Evolutionary conservation across 2,113 vertebrate genomes (phyloP).

Genomic region (Passer domesticus): DNA sequence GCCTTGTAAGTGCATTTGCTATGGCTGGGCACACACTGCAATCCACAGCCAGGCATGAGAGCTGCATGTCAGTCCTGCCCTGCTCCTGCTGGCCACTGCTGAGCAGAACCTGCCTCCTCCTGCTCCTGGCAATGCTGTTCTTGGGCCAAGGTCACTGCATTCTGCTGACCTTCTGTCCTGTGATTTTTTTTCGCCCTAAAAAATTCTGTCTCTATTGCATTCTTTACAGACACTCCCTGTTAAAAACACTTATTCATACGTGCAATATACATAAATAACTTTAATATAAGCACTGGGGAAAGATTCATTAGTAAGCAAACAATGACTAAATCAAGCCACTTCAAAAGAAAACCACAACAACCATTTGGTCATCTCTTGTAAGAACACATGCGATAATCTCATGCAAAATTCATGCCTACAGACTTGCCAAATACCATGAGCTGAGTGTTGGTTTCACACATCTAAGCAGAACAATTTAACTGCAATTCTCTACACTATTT

Average conservation of each 20-base stretch:
- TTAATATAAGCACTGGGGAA: not conserved
- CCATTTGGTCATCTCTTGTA: not conserved
- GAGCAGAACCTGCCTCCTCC: not conserved
- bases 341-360: not conserved
- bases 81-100: not conserved
- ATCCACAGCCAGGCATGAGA: not conserved
- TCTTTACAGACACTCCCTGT: not conserved
- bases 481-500: not conserved
- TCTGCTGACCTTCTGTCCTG: not conserved
- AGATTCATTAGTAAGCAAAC: not conserved
- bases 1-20: not conserved
- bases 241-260: not conserved
- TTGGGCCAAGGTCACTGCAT: not conserved
- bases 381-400: not conserved
- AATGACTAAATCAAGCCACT: not conserved
- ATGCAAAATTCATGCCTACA: not conserved
- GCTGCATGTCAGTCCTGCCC: accelerated
- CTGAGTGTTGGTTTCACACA: not conserved
- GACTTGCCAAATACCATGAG: not conserved
- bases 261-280: not conserved
- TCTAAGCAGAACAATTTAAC: not conserved
- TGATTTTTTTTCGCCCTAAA: accelerated
- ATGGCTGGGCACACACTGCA: not conserved
- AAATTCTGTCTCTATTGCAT: not conserved
- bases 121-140: not conserved